phyloP scores from a whole-genome alignment of 2,797 vertebrate species.

The Gymnothorax reevesii region DNA sequence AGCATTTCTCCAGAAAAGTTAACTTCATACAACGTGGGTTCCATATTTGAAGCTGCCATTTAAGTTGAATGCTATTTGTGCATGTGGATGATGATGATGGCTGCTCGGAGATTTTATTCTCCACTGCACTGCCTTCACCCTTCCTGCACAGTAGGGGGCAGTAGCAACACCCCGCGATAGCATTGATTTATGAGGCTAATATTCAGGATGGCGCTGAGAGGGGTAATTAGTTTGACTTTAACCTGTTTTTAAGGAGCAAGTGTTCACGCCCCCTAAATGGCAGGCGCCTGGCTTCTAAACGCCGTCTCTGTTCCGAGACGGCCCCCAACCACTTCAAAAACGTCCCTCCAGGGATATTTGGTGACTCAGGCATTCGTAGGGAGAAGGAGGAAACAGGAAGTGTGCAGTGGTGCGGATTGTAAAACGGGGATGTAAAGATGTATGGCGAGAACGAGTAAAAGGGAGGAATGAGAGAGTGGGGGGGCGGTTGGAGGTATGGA shows the following conservation, averaged over 20 bases:
- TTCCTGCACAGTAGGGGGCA: background rate
- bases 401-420: background rate
- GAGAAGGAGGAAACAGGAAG: background rate
- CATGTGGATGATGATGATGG: too few species aligned
- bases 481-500: background rate
- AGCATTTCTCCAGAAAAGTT: background rate
- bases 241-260: slow-evolving; percentile 22
- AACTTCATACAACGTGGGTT: background rate
- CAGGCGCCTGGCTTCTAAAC: slow-evolving; percentile 19
- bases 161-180: background rate
- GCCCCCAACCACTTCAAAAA: background rate
- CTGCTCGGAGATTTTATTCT: too few species aligned
- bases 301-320: slow-evolving; percentile 3
- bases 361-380: background rate
- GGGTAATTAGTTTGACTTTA: slow-evolving; percentile 29
- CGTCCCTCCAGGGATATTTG: background rate
- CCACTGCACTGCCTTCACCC: too few species aligned
- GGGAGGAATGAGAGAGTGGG: background rate
- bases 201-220: background rate
- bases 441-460: slow-evolving; percentile 23
- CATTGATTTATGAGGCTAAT: background rate
- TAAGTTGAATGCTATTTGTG: too few species aligned
- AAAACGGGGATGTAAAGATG: background rate
- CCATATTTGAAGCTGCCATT: background rate
- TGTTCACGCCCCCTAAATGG: slow-evolving; percentile 28